Evolutionary conservation across 2,113 vertebrate species (phyloP), one percentile per base, ranked within the genome.

Genomic region (Hypomesus transpacificus): DNA sequence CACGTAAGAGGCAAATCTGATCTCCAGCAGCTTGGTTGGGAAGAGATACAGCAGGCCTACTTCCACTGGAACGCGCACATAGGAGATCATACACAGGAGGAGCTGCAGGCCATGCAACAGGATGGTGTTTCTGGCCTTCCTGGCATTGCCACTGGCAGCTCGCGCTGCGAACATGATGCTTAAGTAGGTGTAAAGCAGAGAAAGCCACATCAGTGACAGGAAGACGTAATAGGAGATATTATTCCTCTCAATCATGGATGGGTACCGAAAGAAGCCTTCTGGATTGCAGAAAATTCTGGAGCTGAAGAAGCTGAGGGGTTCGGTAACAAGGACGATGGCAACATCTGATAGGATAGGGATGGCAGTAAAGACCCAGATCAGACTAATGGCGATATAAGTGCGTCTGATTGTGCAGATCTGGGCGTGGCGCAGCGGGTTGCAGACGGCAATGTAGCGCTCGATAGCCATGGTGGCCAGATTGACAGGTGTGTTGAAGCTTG

Each of bases 41-140:
- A 56, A 56, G 14, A n/a, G 0, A n/a, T 18, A n/a, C 0, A 56
- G n/a, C n/a, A 56, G 53, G 53, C 14, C 14, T 18, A 3, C 53
- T 4, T 56, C 53, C 3, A 56, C 3, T 8, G n/a, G 3, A 4
- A 1, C 2, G 17, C 3, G 16, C n/a, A 56, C n/a, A n/a, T 56
- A 56, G 14, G 53, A 2, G 7, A 56, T n/a, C 53, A 56, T 56
- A 56, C 17, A 56, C 14, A 82, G 1, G 2, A 66, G 21, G 0
- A 91, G 56, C 18, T 65, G 86, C 1, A 85, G 82, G 0, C 78
- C 86, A 0, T 91, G 89, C 0, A 88, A 86, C 5, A 91, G 64
- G 7, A 90, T 82, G 0, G 90, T 91, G 71, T 87, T 88, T 8
- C 80, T 69, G 20, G 90, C 89, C 62, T 89, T 91, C 16, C 50